Percentiles rank a stretch among this genome's conserved stretches.
Conservation (phyloP, 2,888 invertebrate species). For the Selenia dentaria region DNA sequence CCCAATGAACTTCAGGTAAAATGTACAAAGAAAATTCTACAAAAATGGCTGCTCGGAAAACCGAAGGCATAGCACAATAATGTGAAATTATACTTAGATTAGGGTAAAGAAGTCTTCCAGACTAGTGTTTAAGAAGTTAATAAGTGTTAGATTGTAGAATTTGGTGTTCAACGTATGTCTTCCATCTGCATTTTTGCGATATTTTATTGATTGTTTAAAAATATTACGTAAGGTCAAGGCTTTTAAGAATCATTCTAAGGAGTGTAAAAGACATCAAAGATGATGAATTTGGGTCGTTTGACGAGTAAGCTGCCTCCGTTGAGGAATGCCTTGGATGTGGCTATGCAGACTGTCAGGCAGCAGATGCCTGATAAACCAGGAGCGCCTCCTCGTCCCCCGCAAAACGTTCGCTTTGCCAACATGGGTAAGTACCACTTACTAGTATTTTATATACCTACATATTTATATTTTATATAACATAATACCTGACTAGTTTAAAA, state of each 20-base stretch:
- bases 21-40: slow-evolving; percentile 26
- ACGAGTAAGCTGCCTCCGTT: slow-evolving; percentile 86
- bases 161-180: slow-evolving; percentile 42
- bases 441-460: no score
- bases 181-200: slow-evolving; percentile 42
- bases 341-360: slow-evolving; percentile 92
- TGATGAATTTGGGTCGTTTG: slow-evolving; percentile 82
- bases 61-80: slow-evolving; percentile 52
- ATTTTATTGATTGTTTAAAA: slow-evolving; percentile 9
- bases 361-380: slow-evolving; percentile 88
- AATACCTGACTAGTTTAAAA: no score
- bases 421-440: slow-evolving; percentile 59
- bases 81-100: slow-evolving; percentile 48
- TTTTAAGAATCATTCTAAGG: slow-evolving; percentile 16
- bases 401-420: slow-evolving; percentile 82
- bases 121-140: slow-evolving; percentile 42
- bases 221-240: slow-evolving; percentile 21
- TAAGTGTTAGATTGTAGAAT: slow-evolving; percentile 23
- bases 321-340: slow-evolving; percentile 91
- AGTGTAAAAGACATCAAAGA: slow-evolving; percentile 38
- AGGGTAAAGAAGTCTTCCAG: slow-evolving; percentile 81
- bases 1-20: slow-evolving; percentile 30
- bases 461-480: no score
- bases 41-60: slow-evolving; percentile 63
- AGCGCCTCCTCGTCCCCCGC: slow-evolving; percentile 75